phyloP scores from a whole-genome alignment of 1,140 invertebrate species.

The Hypsibius dujardini region DNA sequence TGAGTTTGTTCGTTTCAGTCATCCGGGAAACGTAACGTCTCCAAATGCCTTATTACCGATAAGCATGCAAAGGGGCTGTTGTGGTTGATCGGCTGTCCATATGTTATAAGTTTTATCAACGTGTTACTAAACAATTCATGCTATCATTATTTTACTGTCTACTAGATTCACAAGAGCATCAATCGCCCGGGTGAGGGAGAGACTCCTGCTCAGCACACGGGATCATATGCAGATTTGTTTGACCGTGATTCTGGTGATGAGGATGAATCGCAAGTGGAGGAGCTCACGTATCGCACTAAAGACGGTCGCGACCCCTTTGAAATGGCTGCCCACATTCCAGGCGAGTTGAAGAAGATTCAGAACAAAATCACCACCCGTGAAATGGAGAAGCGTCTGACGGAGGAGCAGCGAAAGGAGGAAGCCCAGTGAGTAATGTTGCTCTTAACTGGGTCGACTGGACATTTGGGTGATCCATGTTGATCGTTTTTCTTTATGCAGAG shows the following conservation, averaged over 20 bases:
- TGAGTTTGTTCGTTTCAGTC: not conserved
- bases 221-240: not conserved
- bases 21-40: not conserved
- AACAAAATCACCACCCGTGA: conserved; percentile 9
- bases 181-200: not conserved
- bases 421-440: not conserved
- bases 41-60: not conserved
- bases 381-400: not conserved
- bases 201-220: too few relatives aligned
- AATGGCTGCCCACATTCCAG: not conserved
- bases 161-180: not conserved
- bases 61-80: not conserved
- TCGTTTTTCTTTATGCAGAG: not conserved
- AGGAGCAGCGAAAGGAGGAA: not conserved
- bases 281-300: not conserved
- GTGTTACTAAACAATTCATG: not conserved
- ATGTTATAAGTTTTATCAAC: not conserved
- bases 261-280: not conserved
- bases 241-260: not conserved
- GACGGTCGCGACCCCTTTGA: not conserved
- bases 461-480: conserved; percentile 4
- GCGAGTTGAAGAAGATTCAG: conserved; percentile 6
- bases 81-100: not conserved
- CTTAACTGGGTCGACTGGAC: not conserved
- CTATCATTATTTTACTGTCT: not conserved